Evolutionary conservation across 2,888 invertebrate genomes (phyloP).

Genomic region (Taenaris catops): DNA sequence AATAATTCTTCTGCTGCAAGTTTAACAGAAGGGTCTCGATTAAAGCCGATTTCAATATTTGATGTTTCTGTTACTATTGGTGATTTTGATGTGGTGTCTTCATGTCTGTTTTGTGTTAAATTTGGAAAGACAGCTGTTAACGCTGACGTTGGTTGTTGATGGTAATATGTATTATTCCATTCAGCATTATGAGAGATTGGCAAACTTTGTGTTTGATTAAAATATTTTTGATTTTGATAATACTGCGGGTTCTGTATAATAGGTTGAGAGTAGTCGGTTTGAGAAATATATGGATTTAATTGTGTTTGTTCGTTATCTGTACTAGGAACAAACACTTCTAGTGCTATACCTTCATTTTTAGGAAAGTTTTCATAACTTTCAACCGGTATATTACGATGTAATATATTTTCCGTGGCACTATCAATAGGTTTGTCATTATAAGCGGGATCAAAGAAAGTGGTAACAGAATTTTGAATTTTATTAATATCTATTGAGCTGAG

Average conservation of each 20-base stretch:
- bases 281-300: conserved; percentile 6
- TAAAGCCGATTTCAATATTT: too few relatives aligned
- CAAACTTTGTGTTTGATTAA: conserved; percentile 6
- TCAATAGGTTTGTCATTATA: conserved; percentile 48
- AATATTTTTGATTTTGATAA: conserved; percentile 12
- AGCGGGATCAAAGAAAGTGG: conserved; percentile 68
- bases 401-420: conserved; percentile 25
- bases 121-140: too few relatives aligned
- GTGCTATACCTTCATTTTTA: conserved; percentile 21
- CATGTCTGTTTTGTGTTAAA: too few relatives aligned
- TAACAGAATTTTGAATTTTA: conserved; percentile 66
- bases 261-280: conserved; percentile 1
- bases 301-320: conserved; percentile 5
- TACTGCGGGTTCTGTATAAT: conserved; percentile 8
- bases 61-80: too few relatives aligned
- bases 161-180: too few relatives aligned
- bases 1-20: too few relatives aligned
- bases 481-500: conserved; percentile 64
- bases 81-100: too few relatives aligned
- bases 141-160: too few relatives aligned
- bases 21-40: too few relatives aligned
- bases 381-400: conserved; percentile 1
- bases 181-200: conserved; percentile 6
- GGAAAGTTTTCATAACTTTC: conserved; percentile 10
- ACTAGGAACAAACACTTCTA: conserved; percentile 23